Evolutionary conservation across 2,888 invertebrate genomes (phyloP).

Genomic region (Cryptocephalus primarius): DNA sequence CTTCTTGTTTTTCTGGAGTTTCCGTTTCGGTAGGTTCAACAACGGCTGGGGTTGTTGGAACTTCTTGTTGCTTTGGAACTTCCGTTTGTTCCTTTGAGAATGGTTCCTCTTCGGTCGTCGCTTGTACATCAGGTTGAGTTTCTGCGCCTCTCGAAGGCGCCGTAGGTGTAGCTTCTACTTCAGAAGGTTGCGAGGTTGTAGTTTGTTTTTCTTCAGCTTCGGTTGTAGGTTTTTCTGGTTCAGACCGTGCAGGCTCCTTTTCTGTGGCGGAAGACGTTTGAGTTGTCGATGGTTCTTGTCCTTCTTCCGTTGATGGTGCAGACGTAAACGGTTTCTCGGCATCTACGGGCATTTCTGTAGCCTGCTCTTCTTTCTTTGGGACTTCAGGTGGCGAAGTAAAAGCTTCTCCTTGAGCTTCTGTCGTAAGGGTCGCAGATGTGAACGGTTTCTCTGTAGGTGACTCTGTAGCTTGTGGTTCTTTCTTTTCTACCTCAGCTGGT

Average conservation of each 20-base stretch:
- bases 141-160: slow-evolving; percentile 2
- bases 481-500: slow-evolving; percentile 1
- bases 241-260: slow-evolving; percentile 3
- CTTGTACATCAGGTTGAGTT: slow-evolving; percentile 1
- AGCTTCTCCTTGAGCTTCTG: neutral
- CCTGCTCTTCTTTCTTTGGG: slow-evolving; percentile 3
- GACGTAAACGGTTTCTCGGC: neutral
- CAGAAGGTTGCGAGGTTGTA: neutral
- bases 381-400: neutral
- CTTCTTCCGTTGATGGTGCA: too few species aligned
- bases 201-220: slow-evolving; percentile 2
- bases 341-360: slow-evolving; percentile 5
- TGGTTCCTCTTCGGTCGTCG: slow-evolving; percentile 1
- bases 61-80: slow-evolving; percentile 2
- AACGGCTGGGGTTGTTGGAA: too few species aligned
- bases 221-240: neutral
- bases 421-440: neutral
- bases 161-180: neutral
- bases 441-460: slow-evolving; percentile 1
- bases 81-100: slow-evolving; percentile 4
- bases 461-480: slow-evolving; percentile 4
- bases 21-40: too few species aligned
- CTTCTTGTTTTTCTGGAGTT: too few species aligned
- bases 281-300: too few species aligned
- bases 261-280: neutral